Evolutionary conservation across 2,888 invertebrate genomes (phyloP), one percentile per base, ranked within the genome.

Genomic region (Amphipyra berbera): DNA sequence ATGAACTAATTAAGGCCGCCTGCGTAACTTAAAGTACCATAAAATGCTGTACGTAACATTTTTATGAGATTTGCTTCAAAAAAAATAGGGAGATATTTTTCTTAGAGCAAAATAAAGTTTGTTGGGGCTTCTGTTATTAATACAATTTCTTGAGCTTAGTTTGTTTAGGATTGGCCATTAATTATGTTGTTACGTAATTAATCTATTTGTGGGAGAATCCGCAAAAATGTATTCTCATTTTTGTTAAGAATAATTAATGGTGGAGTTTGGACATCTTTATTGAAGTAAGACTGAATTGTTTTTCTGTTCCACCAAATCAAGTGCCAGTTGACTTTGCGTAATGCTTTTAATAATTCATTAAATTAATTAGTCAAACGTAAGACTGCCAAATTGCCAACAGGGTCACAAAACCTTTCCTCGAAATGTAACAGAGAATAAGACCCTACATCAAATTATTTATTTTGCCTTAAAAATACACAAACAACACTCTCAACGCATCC

Each of bases 1-100:
- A 79, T 73, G 67, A 79, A 79, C 78, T 79, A 79, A 79, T 79
- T 79, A 78, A 76, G 61, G 60, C 67, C 59, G 62, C 59, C 60
- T 66, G 64, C 58, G 55, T 45, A 56, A 66, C 67, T 73, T 70
- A 53, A 76, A 78, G 67, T 64, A 63, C 59, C 61, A 63, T 69
- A 71, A 77, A 68, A 74, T 68, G 60, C 61, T 60, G 47, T 53
- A 70, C 56, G 54, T 56, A 57, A 55, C 41, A 49, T 61, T 68
- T 78, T 77, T 75, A 79, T 68, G 65, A 69, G 58, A 49, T 65
- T 71, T 48, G 8, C 48, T 45, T 57, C 14, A 27, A 40, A 60
- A 76, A 68, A 77, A 73, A 68, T 62, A 52, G 12, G 52, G 14
- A 47, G 59, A 56, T 70, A 48, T 76, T 76, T 78, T 73, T 75